phyloP scores from a whole-genome alignment of 2,113 vertebrate species.

The Chitala chitala region DNA sequence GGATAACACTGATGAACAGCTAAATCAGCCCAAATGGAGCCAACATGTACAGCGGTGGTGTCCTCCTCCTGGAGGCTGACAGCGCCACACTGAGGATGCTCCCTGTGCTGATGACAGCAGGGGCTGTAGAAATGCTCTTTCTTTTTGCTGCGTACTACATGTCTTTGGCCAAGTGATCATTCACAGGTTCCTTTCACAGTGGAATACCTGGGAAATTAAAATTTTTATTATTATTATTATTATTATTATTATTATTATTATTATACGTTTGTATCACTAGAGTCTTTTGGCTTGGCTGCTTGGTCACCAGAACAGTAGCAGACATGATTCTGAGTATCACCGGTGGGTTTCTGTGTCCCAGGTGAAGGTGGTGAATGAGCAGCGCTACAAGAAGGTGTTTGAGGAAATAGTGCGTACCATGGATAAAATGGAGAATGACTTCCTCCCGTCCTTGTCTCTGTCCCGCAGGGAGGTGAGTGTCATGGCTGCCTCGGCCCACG shows the following conservation, averaged over 20 bases:
- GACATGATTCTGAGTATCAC: not conserved
- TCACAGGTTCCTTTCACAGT: not conserved
- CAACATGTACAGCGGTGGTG: too few species aligned
- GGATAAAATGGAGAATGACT: slow-evolving; percentile 98
- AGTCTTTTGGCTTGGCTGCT: not conserved
- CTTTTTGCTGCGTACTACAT: too few species aligned
- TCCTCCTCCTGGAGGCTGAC: too few species aligned
- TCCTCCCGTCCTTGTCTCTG: slow-evolving; percentile 86
- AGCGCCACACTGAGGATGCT: too few species aligned
- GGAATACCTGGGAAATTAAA: not conserved
- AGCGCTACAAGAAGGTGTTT: slow-evolving; percentile 82
- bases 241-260: too few species aligned
- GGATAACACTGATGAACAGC: too few species aligned
- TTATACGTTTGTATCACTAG: too few species aligned
- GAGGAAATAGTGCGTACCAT: slow-evolving; percentile 91
- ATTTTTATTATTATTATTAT: not conserved
- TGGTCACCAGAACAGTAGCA: not conserved
- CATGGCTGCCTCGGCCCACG: not conserved
- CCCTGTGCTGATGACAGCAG: too few species aligned
- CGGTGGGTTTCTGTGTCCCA: slow-evolving; percentile 42
- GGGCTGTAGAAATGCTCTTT: too few species aligned
- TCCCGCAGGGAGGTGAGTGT: slow-evolving; percentile 79
- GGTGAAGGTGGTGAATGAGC: slow-evolving; percentile 92
- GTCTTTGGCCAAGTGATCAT: too few species aligned
- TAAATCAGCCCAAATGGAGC: too few species aligned